These are phyloP conservation scores for Callyntrura sp. DNA, from an alignment of 2,888 invertebrate genomes.

Conservation along the genomic window DNA sequence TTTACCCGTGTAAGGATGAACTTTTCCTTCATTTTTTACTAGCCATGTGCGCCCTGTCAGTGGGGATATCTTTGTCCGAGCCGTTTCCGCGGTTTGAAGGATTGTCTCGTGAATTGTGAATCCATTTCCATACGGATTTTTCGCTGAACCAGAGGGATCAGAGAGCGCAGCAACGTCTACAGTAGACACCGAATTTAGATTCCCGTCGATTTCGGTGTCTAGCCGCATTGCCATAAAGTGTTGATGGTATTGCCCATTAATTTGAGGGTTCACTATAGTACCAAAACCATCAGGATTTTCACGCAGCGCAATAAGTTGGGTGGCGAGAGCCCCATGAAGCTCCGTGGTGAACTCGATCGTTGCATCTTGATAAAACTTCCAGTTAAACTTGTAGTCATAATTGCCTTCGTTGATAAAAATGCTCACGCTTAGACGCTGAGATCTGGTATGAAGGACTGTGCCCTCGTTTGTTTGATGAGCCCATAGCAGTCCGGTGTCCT, in stretches of 20 bases:
- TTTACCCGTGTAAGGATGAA: conserved; percentile 56
- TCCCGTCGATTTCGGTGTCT: conserved; percentile 70
- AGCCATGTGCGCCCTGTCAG: conserved; percentile 65
- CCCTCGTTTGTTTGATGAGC: conserved; percentile 36
- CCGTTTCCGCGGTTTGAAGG: conserved; percentile 49
- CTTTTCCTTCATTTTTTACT: conserved; percentile 51
- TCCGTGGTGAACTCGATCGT: conserved; percentile 63
- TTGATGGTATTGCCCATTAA: conserved; percentile 68
- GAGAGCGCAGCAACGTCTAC: conserved; percentile 59
- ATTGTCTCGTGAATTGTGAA: conserved; percentile 47
- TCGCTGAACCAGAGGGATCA: conserved; percentile 23
- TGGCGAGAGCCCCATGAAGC: conserved; percentile 45
- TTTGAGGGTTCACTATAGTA: conserved; percentile 33
- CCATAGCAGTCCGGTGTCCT: conserved; percentile 57
- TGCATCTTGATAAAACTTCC: conserved; percentile 72
- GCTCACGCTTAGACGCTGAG: conserved; percentile 42
- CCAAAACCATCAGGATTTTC: conserved; percentile 56
- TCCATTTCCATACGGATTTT: conserved; percentile 78
- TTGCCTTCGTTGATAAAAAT: conserved; percentile 50
- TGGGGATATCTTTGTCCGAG: conserved; percentile 61
- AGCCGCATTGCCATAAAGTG: conserved; percentile 60
- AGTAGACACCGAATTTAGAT: conserved; percentile 60
- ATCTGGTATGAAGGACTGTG: conserved; percentile 42
- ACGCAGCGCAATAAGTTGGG: conserved; percentile 50
- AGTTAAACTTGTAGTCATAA: conserved; percentile 70